These are phyloP conservation scores for Penaeus japonicus DNA, from an alignment of 1,140 invertebrate genomes.

Conservation along the genomic window DNA sequence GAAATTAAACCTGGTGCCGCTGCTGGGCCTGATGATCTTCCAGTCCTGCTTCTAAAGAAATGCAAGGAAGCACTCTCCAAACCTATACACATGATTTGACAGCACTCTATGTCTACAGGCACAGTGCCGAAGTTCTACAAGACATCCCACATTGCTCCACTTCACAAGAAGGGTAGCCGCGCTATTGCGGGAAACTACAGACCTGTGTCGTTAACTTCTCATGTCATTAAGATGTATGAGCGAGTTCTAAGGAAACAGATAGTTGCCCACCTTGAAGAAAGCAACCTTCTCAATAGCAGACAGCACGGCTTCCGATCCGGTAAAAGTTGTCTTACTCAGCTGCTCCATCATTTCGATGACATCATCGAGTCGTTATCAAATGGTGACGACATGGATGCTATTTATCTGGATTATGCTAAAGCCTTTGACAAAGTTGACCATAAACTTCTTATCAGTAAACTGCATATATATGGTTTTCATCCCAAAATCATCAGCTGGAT, in stretches of 20 bases:
- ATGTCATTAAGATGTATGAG: constrained; percentile 17
- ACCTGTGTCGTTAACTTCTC: too few relatives aligned
- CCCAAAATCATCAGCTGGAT: background rate
- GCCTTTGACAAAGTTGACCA: constrained; percentile 28
- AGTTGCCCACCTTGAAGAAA: background rate
- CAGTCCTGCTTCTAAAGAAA: too few relatives aligned
- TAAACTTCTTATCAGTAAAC: background rate
- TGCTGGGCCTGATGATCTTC: too few relatives aligned
- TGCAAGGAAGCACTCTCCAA: too few relatives aligned
- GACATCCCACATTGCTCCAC: too few relatives aligned
- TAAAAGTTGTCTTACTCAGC: constrained; percentile 8
- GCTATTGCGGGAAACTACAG: too few relatives aligned
- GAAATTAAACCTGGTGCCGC: too few relatives aligned
- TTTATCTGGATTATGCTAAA: background rate
- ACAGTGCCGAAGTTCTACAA: too few relatives aligned
- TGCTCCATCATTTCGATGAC: background rate
- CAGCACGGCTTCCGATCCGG: constrained; percentile 22
- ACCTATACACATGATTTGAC: too few relatives aligned
- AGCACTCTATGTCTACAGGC: too few relatives aligned
- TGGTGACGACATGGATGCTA: background rate
- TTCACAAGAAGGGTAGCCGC: too few relatives aligned
- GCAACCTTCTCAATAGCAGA: background rate
- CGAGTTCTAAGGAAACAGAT: background rate
- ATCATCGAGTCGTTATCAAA: background rate
- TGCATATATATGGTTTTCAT: background rate